Conservation (phyloP, 2,888 invertebrate species). For the Sturmia bella region DNA sequence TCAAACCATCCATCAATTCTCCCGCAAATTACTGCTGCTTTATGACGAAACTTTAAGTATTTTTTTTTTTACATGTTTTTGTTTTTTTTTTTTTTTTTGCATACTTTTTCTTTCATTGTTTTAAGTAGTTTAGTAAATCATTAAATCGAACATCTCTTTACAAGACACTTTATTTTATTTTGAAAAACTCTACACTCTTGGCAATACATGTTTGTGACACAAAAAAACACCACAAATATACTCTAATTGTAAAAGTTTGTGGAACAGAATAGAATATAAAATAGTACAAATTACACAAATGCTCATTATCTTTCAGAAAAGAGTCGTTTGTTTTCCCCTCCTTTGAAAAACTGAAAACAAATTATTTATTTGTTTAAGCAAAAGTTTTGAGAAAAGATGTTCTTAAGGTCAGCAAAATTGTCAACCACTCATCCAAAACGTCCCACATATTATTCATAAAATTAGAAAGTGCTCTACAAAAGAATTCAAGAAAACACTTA, state of each 20-base stretch:
- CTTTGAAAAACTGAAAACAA: conserved; percentile 22
- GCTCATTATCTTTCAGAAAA: conserved; percentile 45
- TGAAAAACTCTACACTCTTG: background rate
- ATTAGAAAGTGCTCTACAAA: no score
- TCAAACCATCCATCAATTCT: conserved; percentile 6
- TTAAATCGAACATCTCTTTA: conserved; percentile 22
- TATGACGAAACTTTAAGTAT: conserved; percentile 25
- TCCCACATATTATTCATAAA: conserved; percentile 4
- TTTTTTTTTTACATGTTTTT: conserved; percentile 5
- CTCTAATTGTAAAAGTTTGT: conserved; percentile 37
- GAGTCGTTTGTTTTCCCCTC: conserved; percentile 25
- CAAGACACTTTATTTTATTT: conserved; percentile 28
- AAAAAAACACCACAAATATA: conserved; percentile 33
- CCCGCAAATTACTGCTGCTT: background rate
- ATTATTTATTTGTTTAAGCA: conserved; percentile 40
- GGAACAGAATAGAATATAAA: conserved; percentile 12
- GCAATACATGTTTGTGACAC: conserved; percentile 3
- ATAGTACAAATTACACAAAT: conserved; percentile 25
- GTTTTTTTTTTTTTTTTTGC: conserved; percentile 1
- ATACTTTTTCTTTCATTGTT: conserved; percentile 10
- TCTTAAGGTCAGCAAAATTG: conserved; percentile 53
- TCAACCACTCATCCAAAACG: conserved; percentile 43
- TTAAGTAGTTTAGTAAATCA: conserved; percentile 52
- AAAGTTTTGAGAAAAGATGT: conserved; percentile 6
- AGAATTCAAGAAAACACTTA: no score